phyloP scores from a whole-genome alignment of 1,140 invertebrate genomes.

The Magallana gigas region DNA sequence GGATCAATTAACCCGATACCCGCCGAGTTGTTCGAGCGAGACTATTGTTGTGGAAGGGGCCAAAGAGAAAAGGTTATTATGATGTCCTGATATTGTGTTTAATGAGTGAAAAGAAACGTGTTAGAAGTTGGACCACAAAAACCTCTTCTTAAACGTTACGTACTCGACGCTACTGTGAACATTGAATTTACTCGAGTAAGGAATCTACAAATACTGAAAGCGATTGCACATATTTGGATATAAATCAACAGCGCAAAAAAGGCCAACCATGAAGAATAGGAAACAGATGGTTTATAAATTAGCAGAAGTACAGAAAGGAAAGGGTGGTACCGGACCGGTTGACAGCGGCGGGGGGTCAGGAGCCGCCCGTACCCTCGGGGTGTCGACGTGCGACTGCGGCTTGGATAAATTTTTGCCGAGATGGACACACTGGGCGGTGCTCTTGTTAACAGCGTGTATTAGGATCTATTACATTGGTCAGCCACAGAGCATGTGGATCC shows the following conservation, averaged over 20 bases:
- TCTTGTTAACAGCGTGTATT: conserved; percentile 58
- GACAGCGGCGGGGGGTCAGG: not conserved
- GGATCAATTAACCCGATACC: conserved; percentile 26
- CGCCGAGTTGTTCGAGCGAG: conserved; percentile 15
- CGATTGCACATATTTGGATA: not conserved
- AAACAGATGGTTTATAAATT: conserved; percentile 12
- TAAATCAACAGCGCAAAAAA: not conserved
- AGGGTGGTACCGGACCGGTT: not conserved
- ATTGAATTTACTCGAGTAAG: not conserved
- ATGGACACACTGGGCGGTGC: conserved; percentile 62
- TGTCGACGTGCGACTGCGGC: conserved; percentile 43
- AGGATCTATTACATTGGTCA: conserved; percentile 66
- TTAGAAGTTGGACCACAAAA: not conserved
- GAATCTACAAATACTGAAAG: not conserved
- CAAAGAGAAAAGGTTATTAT: conserved; percentile 20
- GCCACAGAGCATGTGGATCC: conserved; percentile 69
- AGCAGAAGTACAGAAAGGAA: not conserved
- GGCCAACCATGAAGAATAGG: not conserved
- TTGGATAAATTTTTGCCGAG: conserved; percentile 49
- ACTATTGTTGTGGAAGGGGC: conserved; percentile 19
- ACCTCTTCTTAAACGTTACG: not conserved
- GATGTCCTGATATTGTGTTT: not conserved
- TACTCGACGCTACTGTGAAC: not conserved
- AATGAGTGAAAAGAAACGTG: not conserved
- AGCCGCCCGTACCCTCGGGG: not conserved